phyloP scores from a whole-genome alignment of 2,113 vertebrate genomes.

The Egretta garzetta region DNA sequence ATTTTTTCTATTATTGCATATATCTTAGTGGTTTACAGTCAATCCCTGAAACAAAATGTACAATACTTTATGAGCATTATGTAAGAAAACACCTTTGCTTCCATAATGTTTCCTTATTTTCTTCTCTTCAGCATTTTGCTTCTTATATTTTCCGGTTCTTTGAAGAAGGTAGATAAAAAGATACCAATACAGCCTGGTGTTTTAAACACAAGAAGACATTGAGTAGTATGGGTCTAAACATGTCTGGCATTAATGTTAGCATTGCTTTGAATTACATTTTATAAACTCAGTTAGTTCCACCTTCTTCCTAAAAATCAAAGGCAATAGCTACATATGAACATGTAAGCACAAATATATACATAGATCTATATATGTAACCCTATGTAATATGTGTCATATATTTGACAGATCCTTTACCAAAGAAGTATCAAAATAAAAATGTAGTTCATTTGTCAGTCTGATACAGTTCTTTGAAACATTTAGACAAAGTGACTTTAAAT shows the following conservation, averaged over 20 bases:
- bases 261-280: background rate
- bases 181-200: background rate
- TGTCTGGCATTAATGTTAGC: background rate
- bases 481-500: background rate
- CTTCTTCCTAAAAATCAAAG: background rate
- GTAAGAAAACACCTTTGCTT: background rate
- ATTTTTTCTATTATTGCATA: background rate
- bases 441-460: background rate
- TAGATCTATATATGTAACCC: background rate
- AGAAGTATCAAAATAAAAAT: background rate
- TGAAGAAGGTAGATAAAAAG: background rate
- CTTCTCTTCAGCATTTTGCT: background rate
- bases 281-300: background rate
- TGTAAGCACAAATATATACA: background rate
- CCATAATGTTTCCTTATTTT: background rate
- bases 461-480: background rate
- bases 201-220: background rate
- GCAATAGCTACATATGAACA: background rate
- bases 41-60: background rate
- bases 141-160: background rate
- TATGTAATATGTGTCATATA: background rate
- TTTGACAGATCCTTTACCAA: background rate
- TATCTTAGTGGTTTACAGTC: background rate
- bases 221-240: background rate
- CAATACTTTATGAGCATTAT: background rate